Evolutionary conservation across 1,140 invertebrate genomes (phyloP), one percentile per base, ranked within the genome.

Genomic region (Caenorhabditis briggsae): DNA sequence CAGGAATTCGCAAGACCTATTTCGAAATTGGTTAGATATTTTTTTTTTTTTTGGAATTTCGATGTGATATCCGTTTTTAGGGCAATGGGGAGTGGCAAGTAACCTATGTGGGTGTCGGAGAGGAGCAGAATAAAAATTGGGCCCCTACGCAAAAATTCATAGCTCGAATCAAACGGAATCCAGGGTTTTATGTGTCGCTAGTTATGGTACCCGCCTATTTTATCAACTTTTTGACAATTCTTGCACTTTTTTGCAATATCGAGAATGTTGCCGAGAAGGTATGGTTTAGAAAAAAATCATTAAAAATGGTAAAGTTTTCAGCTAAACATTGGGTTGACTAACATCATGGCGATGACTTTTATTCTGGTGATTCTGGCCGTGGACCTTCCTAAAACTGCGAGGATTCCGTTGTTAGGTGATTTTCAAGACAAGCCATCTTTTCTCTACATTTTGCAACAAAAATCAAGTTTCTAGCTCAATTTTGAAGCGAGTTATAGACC

Each of bases 261-360:
- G 56, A 59, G 20, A n/a, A 59, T 64, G 23, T 64, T 64, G 59
- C 23, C 2, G 59, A 64, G 16, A 64, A 64, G 25, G 59, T 64
- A 20, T 1, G 50, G 9, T 53, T 18, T 58, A n/a, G n/a, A n/a
- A 20, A 58, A n/a, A n/a, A 20, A 8, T 58, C n/a, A n/a, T 3
- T 16, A n/a, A 8, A 20, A n/a, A n/a, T 2, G 6, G 50, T 8
- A 20, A 58, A 2, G 25, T 11, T 41, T 78, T 50, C 46, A 78
- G 70, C 0, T 78, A 0, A 20, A n/a, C 5, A 46, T 50, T 16
- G 70, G 46, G 0, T 20, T 78, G 3, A 78, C 70, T 5, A 78
- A 78, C 23, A 78, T 78, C 14, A 48, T 78, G 70, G 70, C 70
- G 9, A 78, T 78, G 70, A 50, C 70, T 11, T 78, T 78, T 14